These are phyloP conservation scores for Pteropus alecto DNA, from an alignment of 2,113 vertebrate species.

Conservation along the genomic window DNA sequence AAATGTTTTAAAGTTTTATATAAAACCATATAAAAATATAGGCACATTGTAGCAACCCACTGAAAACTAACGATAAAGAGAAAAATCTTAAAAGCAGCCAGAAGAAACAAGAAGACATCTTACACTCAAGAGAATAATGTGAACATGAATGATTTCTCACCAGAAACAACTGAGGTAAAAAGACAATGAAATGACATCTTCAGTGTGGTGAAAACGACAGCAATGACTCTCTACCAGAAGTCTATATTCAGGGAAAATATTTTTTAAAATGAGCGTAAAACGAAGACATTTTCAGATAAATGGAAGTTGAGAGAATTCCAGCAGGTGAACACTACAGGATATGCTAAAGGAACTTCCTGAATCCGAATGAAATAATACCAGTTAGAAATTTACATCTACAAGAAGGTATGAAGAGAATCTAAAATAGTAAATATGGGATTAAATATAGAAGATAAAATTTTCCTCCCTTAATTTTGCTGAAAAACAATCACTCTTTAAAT, in stretches of 20 bases:
- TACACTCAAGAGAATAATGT: neutral
- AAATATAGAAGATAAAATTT: neutral
- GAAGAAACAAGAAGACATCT: neutral
- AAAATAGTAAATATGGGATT: neutral
- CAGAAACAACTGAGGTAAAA: neutral
- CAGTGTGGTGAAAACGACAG: neutral
- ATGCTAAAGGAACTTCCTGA: neutral
- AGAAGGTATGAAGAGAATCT: neutral
- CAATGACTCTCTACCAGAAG: neutral
- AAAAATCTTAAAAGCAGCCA: neutral
- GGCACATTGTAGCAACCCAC: neutral
- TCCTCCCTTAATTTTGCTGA: neutral
- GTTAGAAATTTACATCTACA: neutral
- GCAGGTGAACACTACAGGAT: neutral
- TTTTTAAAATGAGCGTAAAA: neutral
- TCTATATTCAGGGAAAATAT: neutral
- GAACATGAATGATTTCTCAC: neutral
- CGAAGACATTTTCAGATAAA: neutral
- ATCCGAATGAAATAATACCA: neutral
- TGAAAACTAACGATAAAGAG: slow-evolving; percentile 2
- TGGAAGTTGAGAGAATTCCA: neutral
- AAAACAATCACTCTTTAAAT: neutral
- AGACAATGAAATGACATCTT: neutral
- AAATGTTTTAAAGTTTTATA: neutral
- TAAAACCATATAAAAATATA: neutral